Conservation (phyloP, 2,113 vertebrate species). For the Argyrosomus japonicus region DNA sequence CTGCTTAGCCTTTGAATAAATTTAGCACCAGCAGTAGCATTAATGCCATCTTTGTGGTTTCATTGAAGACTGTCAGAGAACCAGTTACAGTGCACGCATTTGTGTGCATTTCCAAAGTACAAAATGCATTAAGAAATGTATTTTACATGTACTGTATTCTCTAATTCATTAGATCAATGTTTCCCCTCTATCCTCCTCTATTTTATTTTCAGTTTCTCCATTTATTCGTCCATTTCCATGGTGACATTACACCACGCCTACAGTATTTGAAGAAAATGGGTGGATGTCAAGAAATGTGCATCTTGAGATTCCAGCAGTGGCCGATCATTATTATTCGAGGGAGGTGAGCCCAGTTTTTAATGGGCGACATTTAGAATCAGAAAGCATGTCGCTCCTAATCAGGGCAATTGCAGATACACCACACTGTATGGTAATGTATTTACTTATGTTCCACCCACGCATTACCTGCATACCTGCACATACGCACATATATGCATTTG, state of each 20-base stretch:
- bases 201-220: neutral
- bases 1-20: slow-evolving; percentile 30
- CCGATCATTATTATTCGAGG: neutral
- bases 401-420: neutral
- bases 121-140: neutral
- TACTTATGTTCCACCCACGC: neutral
- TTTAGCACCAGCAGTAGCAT: neutral
- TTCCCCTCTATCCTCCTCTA: no score
- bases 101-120: neutral
- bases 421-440: neutral
- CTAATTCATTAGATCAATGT: neutral
- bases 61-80: neutral
- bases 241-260: neutral
- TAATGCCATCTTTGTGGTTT: neutral
- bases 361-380: neutral
- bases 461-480: neutral
- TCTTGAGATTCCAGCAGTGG: neutral
- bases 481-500: neutral
- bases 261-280: slow-evolving; percentile 11
- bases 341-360: neutral
- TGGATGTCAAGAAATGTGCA: neutral
- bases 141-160: neutral
- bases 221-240: neutral
- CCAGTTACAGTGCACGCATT: neutral
- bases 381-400: slow-evolving; percentile 6